Base-by-base conservation (phyloP, 2,113 vertebrate genomes). In the Paedocypris sp. region DNA sequence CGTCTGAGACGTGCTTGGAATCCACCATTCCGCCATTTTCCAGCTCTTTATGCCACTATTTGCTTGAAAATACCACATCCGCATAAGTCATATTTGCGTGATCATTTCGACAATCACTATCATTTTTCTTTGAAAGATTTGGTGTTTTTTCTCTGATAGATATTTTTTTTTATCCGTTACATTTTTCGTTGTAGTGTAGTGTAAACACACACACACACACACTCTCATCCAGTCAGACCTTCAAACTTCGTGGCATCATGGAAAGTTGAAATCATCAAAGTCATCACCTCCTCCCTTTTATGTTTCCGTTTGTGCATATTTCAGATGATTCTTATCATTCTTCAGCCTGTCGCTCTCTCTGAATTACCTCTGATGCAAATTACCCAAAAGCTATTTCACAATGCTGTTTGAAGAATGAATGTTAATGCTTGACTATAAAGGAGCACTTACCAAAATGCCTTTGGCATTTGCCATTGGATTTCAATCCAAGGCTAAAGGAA, bases 371-470 rank as follows among this genome's bases (percentile, higher is more conserved):
- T 58, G 19, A 45, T 48, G 11, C 11, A 62, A 70, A 67, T 54
- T 48, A 59, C 68, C 13, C n/a, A 28, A 64, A 60, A 64, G 63
- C 66, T 57, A 65, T 71, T 64, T 69, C 25, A 46, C 23, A 53
- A 59, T 53, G 66, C 36, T 53, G 45, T 62, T 53, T 62, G 69
- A 73, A 71, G 66, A 71, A 60, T 70, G 57, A 42, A 64, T 45
- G 38, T 64, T 73, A 76, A 73, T 71, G 69, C 52, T 56, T 25
- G 42, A 56, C 60, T 54, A 63, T 69, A 67, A 64, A 64, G 29
- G 39, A 69, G 69, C 71, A 71, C 66, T 73, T 73, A 64, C 54
- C 31, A 22, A 72, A 68, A 67, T 69, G 62, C 50, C 61, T 57
- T 72, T 70, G 58, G 57, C 66, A 67, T 73, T 71, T 67, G 51